These are phyloP conservation scores for Brachionus calyciflorus DNA, from an alignment of 1,140 invertebrate species.

Conservation along the genomic window DNA sequence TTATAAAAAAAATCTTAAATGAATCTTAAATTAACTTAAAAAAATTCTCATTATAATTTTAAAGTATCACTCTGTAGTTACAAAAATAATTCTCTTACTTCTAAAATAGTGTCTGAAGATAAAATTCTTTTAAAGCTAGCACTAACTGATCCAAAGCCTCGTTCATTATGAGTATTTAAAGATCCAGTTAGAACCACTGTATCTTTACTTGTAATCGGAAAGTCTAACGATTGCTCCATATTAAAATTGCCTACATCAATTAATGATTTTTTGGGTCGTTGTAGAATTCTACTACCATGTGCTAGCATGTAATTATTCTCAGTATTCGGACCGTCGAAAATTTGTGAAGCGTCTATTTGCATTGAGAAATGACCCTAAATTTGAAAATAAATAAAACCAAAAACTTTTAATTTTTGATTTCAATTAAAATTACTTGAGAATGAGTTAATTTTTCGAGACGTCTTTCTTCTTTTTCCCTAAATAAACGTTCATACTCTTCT, in stretches of 20 bases:
- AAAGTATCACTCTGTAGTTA: too few species aligned
- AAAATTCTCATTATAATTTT: too few species aligned
- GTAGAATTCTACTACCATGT: neutral
- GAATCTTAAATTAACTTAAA: too few species aligned
- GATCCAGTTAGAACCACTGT: constrained; percentile 2
- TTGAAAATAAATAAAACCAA: neutral
- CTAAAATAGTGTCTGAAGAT: neutral
- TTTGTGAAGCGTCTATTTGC: constrained; percentile 5
- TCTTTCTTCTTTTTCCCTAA: constrained; percentile 74
- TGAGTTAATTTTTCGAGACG: constrained; percentile 80
- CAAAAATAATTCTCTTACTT: too few species aligned
- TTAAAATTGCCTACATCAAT: constrained; percentile 34
- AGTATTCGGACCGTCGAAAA: too few species aligned
- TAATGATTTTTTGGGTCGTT: neutral
- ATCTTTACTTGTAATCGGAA: constrained; percentile 13
- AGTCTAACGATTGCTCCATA: constrained; percentile 27
- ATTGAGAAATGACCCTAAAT: constrained; percentile 28
- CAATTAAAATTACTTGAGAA: constrained; percentile 66
- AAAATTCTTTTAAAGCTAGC: constrained; percentile 13
- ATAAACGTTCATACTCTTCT: constrained; percentile 84
- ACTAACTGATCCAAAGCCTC: constrained; percentile 20
- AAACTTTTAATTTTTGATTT: too few species aligned
- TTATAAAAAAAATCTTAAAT: too few species aligned
- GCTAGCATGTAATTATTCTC: neutral
- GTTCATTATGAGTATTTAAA: constrained; percentile 19